Evolutionary conservation across 2,113 vertebrate species (phyloP).

Genomic region (Thamnophis sirtalis): DNA sequence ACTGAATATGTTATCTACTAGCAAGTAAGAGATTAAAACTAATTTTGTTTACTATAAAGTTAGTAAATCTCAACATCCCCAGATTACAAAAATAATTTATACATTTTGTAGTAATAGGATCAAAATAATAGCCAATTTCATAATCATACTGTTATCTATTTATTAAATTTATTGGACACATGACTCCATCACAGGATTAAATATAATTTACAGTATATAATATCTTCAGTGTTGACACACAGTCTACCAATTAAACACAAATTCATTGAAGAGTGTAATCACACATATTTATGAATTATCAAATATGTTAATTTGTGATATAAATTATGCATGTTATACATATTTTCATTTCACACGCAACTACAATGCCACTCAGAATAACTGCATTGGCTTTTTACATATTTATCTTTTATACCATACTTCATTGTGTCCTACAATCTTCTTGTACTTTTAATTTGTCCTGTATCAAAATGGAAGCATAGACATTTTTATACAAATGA

Average conservation of each 20-base stretch:
- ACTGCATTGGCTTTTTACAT: neutral
- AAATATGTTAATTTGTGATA: neutral
- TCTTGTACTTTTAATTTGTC: neutral
- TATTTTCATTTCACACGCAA: neutral
- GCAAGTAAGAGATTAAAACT: constrained; percentile 46
- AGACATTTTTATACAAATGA: neutral
- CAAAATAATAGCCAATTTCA: neutral
- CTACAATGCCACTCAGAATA: neutral
- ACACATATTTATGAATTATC: neutral
- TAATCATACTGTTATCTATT: neutral
- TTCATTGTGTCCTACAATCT: neutral
- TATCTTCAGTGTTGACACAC: neutral
- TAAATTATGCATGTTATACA: neutral
- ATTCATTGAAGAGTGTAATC: neutral
- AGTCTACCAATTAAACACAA: neutral
- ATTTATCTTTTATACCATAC: neutral
- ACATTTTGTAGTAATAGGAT: neutral
- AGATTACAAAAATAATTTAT: constrained; percentile 25
- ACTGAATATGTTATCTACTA: constrained; percentile 33
- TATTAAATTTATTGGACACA: neutral
- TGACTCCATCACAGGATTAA: neutral
- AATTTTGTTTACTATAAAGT: constrained; percentile 39
- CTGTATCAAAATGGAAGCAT: neutral
- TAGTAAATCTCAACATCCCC: neutral
- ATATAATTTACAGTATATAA: neutral